Percentiles rank a stretch among this genome's conserved stretches.
phyloP scores from a whole-genome alignment of 2,113 vertebrate species.

The Aegithalos caudatus region DNA sequence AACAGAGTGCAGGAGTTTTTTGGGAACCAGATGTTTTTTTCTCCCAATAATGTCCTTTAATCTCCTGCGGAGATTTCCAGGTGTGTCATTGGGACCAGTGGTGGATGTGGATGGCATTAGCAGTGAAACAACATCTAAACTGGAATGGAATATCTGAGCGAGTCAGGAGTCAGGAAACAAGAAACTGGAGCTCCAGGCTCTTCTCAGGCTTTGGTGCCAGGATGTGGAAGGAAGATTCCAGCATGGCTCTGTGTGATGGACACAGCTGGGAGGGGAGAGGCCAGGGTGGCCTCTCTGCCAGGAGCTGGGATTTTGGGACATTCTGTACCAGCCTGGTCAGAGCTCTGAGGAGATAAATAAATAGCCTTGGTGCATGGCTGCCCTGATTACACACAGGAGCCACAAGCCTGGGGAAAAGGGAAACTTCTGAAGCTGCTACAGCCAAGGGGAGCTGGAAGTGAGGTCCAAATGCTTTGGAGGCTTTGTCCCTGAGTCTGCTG shows the following conservation, averaged over 20 bases:
- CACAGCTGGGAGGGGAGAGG: background rate
- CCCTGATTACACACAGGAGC: background rate
- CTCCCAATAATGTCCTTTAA: background rate
- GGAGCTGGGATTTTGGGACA: background rate
- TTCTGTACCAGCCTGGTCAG: background rate
- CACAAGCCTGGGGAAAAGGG: background rate
- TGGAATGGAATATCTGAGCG: background rate
- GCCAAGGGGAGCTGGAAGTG: background rate
- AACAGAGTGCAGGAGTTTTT: background rate
- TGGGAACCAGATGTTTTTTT: background rate
- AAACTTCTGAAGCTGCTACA: background rate
- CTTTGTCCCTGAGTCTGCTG: background rate
- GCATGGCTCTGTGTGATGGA: background rate
- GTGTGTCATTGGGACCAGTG: background rate
- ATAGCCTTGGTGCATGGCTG: background rate
- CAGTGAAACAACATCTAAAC: background rate
- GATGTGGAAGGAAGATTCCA: background rate
- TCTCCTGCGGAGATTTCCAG: background rate
- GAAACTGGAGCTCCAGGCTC: background rate
- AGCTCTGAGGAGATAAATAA: background rate
- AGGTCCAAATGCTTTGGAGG: background rate
- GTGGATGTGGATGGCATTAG: background rate
- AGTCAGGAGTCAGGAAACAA: background rate
- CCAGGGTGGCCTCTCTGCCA: background rate
- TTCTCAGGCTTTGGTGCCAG: background rate